phyloP scores from a whole-genome alignment of 1,140 invertebrate genomes.

The Nasonia vitripennis region DNA sequence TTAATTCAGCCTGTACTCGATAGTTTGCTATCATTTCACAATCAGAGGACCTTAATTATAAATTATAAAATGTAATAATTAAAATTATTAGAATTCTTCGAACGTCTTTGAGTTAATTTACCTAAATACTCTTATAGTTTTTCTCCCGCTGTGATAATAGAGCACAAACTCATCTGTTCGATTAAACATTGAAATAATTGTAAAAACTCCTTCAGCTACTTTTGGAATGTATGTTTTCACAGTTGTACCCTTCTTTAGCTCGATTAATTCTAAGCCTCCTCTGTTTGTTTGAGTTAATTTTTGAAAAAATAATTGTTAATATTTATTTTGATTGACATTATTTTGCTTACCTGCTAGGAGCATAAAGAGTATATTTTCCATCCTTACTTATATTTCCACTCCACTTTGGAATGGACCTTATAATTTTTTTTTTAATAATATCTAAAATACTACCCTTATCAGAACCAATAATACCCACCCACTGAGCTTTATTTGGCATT shows the following conservation, averaged over 20 bases:
- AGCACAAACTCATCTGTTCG: constrained; percentile 95
- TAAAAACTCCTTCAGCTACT: constrained; percentile 97
- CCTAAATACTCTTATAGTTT: constrained; percentile 94
- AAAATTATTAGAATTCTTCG: constrained; percentile 15
- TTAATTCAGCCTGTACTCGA: constrained; percentile 93
- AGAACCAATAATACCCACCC: constrained; percentile 90
- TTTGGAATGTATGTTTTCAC: constrained; percentile 92
- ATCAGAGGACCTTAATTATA: constrained; percentile 82
- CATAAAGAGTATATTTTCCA: constrained; percentile 94
- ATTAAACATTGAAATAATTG: constrained; percentile 95
- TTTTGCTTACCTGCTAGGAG: constrained; percentile 81
- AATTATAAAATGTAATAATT: constrained; percentile 15
- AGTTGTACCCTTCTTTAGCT: constrained; percentile 88
- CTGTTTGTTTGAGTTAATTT: constrained; percentile 67
- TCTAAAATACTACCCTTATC: constrained; percentile 93
- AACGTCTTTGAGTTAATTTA: constrained; percentile 62
- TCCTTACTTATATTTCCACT: constrained; percentile 88
- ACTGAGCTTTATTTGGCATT: constrained; percentile 87
- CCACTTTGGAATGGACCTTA: constrained; percentile 88
- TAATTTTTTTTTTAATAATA: constrained; percentile 86
- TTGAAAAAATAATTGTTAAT: not conserved
- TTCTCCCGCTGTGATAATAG: constrained; percentile 96
- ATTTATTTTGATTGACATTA: constrained; percentile 23
- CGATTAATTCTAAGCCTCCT: constrained; percentile 93
- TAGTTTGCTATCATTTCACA: constrained; percentile 95